Evolutionary conservation across 2,888 invertebrate genomes (phyloP), one percentile per base, ranked within the genome.

Genomic region (Tromatobia lineatoria): DNA sequence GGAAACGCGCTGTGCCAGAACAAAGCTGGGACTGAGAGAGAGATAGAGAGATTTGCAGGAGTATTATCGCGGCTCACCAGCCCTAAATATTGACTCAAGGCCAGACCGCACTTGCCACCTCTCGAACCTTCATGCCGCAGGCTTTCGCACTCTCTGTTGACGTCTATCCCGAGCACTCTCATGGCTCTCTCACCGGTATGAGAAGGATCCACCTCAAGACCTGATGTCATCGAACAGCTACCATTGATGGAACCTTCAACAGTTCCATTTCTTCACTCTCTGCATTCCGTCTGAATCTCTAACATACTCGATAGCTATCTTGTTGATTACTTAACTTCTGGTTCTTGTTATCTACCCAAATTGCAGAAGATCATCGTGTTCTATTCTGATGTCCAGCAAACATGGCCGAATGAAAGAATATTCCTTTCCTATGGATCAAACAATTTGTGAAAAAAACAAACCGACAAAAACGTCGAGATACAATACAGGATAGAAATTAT

Each of bases 31-130:
- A 42, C 71, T 38, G 71, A 25, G 59, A 76, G 38, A 50, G 54
- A 76, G 78, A 82, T 75, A 67, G 83, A 80, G 83, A 83, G 79
- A 83, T 83, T 83, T 80, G 80, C 83, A 76, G 75, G 59, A 73
- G 83, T 71, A 83, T 80, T 83, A 76, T 80, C 75, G 80, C 66
- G 80, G 80, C 80, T 80, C 75, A 80, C 83, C 83, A 76, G 76
- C 71, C 67, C 66, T 83, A 83, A 83, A 83, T 81, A 76, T 83
- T 83, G 59, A 64, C 73, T 80, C 82, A 82, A 82, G 57, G 71
- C 74, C 54, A 78, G 64, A 85, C 71, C 85, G 67, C 79, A 61
- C 64, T 83, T 74, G 76, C 64, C 75, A 64, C 80, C 76, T 69
- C 75, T 67, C 64, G 59, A 85, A 79, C 78, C 80, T 83, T 73